Base-by-base conservation (phyloP, 2,888 invertebrate genomes). In the Ellobium chinense region DNA sequence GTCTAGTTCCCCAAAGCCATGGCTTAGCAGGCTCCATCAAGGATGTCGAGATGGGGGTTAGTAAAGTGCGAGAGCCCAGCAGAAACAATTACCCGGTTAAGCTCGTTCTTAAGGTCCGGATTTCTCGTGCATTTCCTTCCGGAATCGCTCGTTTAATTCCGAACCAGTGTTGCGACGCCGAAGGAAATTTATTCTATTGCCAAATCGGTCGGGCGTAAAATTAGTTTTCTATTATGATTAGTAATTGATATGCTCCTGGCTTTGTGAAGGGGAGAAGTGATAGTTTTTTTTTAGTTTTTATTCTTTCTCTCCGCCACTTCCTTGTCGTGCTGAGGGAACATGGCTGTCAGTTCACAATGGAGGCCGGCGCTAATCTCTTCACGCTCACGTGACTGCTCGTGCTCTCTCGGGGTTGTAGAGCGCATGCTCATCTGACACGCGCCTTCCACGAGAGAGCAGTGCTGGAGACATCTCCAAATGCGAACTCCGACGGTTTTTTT, bases 91-190 rank as follows among this genome's bases (percentile, higher is more conserved):
- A 73, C 62, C 36, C 5, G 2, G 7, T 37, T 60, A 62, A 29
- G 4, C 39, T 62, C 62, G 34, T 24, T 21, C 27, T 12, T 24
- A 27, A 24, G 37, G 9, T 18, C 21, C 21, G 29, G 37, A 62
- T 73, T 56, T 58, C 36, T 21, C 73, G 18, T 27, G 73, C 73
- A 72, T 54, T 72, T 72, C 73, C 36, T 73, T 24, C 73, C 73
- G 34, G 56, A 56, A 72, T 56, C 56, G 3, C n/a, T 21, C 37
- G 34, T 62, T 34, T 62, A 21, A 34, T 62, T 73, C 37, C 36
- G 62, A 73, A 4, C 62, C 73, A 73, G 73, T 37, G 37, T 73
- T 73, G 65, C 65, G 37, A 37, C 9, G n/a, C 56, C 65, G 18
- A 24, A 56, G n/a, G n/a, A 56, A 54, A 56, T 34, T 31, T 46